Evolutionary conservation across 2,113 vertebrate species (phyloP), one percentile per base, ranked within the genome.

Genomic region (Chlamydotis undulata): DNA sequence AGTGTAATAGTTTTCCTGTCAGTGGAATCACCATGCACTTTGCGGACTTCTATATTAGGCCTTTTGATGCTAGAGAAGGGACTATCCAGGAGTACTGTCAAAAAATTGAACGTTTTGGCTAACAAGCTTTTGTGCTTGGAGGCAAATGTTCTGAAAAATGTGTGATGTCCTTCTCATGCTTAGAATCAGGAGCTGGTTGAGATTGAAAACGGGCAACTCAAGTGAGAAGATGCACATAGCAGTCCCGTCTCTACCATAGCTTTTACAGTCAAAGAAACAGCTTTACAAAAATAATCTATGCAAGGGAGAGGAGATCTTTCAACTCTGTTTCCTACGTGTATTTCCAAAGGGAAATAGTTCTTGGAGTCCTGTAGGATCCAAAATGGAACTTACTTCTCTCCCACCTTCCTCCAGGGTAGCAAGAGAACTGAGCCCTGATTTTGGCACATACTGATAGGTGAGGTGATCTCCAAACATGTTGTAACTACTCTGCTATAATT

Each of bases 401-500:
- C 29, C 13, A 43, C 45, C 23, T 70, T 90, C 35, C 31, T 74
- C 28, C 55, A 74, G 33, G 53, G 10, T 21, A 83, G 31, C 47
- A 74, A 55, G 45, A 92, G 75, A 91, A 59, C 37, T 55, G 73
- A 90, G 80, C 53, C 56, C 73, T 87, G 26, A 2, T 82, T 91
- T 79, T 89, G 87, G 86, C 86, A 61, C 19, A 28, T 24, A 8
- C 6, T 74, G 13, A 14, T 28, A 41, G 57, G 45, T 89, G 91
- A 96, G 77, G 77, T 82, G 89, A 87, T 95, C 77, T 87, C 74
- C 73, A 73, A 91, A 92, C 77, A 14, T 84, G 83, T 92, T 94
- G 61, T 64, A 91, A 91, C 91, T 93, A 53, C 83, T 96, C 77
- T 84, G 53, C 78, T 94, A 18, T 94, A 97, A 95, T 93, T 92